A percentile compares a stretch with the other conserved stretches of the same genome.
These are phyloP conservation scores for Chromis chromis DNA, from an alignment of 2,797 vertebrate species.

Conservation along the genomic window DNA sequence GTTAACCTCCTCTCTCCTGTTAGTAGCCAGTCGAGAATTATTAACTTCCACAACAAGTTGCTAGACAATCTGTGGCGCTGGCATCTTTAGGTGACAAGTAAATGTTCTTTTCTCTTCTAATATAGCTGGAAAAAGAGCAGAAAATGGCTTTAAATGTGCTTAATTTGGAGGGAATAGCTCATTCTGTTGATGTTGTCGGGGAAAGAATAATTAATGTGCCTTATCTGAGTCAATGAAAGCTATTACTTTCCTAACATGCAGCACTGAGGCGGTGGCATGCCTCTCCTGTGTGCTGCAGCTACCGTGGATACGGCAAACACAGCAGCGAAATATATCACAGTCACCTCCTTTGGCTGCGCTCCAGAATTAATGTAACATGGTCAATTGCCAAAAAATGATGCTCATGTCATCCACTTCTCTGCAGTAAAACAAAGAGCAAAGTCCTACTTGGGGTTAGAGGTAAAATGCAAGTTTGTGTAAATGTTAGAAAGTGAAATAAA, in stretches of 20 bases:
- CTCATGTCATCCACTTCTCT: conserved; percentile 75
- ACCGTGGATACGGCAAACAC: conserved; percentile 78
- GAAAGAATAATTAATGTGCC: conserved; percentile 60
- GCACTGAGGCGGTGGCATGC: conserved; percentile 58
- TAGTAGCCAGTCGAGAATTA: conserved; percentile 48
- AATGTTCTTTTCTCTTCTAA: conserved; percentile 3
- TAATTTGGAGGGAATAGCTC: conserved; percentile 22
- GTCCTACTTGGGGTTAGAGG: background rate
- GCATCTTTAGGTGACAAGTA: background rate
- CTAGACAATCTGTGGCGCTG: conserved; percentile 14
- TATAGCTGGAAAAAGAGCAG: background rate
- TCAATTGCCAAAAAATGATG: conserved; percentile 72
- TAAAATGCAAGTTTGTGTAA: conserved; percentile 42
- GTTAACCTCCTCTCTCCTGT: conserved; percentile 59
- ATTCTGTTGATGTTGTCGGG: conserved; percentile 36
- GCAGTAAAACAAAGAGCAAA: conserved; percentile 52
- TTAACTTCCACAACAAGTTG: conserved; percentile 34
- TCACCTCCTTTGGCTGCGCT: conserved; percentile 71
- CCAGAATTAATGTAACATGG: conserved; percentile 79
- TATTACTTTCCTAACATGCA: conserved; percentile 55
- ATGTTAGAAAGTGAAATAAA: conserved; percentile 23
- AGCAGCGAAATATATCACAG: conserved; percentile 79
- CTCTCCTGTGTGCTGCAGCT: conserved; percentile 66
- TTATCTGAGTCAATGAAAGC: conserved; percentile 68
- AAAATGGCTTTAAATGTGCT: conserved; percentile 23